Percentiles rank a stretch among this genome's conserved stretches.
These are phyloP conservation scores for Pentalonia nigronervosa DNA, from an alignment of 1,140 invertebrate species.

Conservation along the genomic window DNA sequence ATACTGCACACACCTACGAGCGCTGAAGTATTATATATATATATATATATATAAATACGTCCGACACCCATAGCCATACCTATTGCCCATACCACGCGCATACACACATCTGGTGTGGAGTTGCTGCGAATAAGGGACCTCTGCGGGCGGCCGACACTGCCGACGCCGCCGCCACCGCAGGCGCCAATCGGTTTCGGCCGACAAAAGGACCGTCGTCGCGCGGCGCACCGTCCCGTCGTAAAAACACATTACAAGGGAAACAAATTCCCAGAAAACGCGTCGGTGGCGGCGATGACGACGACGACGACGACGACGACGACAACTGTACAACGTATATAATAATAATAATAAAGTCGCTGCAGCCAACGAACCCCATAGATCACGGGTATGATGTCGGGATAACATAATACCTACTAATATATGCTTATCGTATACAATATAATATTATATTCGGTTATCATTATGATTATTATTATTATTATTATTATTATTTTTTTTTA, in stretches of 20 bases:
- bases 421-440: background rate
- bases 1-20: background rate
- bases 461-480: background rate
- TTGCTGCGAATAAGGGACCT: conserved; percentile 27
- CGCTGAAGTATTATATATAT: background rate
- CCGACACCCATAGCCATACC: background rate
- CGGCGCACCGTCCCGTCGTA: background rate
- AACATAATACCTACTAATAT: background rate
- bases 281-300: background rate
- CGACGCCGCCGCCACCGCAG: conserved; percentile 4
- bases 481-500: background rate
- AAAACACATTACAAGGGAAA: conserved; percentile 31
- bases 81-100: background rate
- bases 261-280: conserved; percentile 38
- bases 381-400: background rate
- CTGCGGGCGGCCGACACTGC: background rate
- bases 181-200: conserved; percentile 30
- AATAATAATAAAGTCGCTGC: background rate
- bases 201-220: conserved; percentile 40
- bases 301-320: background rate
- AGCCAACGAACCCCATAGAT: background rate
- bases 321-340: background rate
- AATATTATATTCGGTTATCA: background rate
- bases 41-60: background rate
- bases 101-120: conserved; percentile 5